Evolutionary conservation across 2,797 vertebrate genomes (phyloP).

Genomic region (Chiropotes sagulatus): DNA sequence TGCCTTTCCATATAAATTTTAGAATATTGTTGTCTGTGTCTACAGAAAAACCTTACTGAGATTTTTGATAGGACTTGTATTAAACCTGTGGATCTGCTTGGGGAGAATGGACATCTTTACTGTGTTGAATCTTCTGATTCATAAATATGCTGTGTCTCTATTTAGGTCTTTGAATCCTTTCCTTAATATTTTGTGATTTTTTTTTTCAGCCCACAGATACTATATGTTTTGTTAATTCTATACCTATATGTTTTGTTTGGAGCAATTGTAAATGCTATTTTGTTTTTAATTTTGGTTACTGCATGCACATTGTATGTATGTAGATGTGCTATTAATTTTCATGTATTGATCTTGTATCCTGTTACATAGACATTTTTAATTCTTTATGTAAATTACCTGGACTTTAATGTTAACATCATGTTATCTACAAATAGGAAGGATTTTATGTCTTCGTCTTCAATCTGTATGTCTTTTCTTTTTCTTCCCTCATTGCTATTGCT

Average conservation of each 20-base stretch:
- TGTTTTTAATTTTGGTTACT: constrained; percentile 18
- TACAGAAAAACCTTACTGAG: neutral
- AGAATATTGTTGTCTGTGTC: neutral
- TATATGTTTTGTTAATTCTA: neutral
- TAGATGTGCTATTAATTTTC: neutral
- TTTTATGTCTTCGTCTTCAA: neutral
- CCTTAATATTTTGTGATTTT: neutral
- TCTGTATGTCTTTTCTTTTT: neutral
- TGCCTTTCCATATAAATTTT: neutral
- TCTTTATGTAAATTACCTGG: neutral
- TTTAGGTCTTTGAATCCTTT: constrained; percentile 6
- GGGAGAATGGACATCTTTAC: neutral
- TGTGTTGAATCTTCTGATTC: neutral
- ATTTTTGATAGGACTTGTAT: constrained; percentile 2
- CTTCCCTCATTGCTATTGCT: neutral
- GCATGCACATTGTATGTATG: neutral
- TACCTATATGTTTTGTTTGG: neutral
- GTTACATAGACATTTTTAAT: neutral
- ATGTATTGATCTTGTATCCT: neutral
- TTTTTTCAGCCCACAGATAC: neutral
- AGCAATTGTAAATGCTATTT: neutral
- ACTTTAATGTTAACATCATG: neutral
- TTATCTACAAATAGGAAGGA: neutral
- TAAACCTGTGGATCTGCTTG: neutral
- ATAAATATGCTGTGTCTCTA: neutral